Evolutionary conservation across 2,888 invertebrate species (phyloP), one percentile per base, ranked within the genome.

Genomic region (Agrilus biguttatus): DNA sequence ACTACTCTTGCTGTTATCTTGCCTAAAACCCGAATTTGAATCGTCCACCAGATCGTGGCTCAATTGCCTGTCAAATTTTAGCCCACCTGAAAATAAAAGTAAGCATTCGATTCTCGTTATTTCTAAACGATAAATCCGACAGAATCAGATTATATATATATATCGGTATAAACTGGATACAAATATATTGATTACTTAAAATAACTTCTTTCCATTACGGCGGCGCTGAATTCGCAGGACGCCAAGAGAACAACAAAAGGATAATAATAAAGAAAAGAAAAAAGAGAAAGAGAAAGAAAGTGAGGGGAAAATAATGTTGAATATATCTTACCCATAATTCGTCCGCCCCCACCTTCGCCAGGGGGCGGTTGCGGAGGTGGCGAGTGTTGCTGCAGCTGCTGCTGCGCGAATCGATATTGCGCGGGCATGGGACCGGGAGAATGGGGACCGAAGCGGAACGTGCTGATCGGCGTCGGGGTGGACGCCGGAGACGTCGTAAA

Each of bases 361-460:
- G 28, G 28, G 28, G 28, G 28, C 28, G 28, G 28, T 10, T 28
- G 28, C 28, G 48, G 52, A 12, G 61, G 57, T 13, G 61, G 55
- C n/a, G 62, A 57, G 47, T 61, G 59, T 23, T 55, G 28, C 10
- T 28, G 28, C 28, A 10, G 28, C 1, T 28, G 28, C 28, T 28
- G 28, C 28, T 28, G 55, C 23, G 57, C 59, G 53, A 66, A 65
- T 28, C 67, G 60, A 52, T 64, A 67, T 49, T 65, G 66, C 21
- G 63, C 51, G 1, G 67, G 67, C 66, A 67, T 67, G 4, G 67
- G 67, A 10, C 67, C 67, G 4, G 67, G 67, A 2, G 66, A 67
- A 50, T 67, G 67, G 7, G 66, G 61, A 5, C 66, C 67, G 48
- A 67, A 67, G 21, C 67, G 56, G 47, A 66, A 67, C 17, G 62